Conservation (phyloP, 1,140 invertebrate genomes). For the Protaetia brevitarsis region DNA sequence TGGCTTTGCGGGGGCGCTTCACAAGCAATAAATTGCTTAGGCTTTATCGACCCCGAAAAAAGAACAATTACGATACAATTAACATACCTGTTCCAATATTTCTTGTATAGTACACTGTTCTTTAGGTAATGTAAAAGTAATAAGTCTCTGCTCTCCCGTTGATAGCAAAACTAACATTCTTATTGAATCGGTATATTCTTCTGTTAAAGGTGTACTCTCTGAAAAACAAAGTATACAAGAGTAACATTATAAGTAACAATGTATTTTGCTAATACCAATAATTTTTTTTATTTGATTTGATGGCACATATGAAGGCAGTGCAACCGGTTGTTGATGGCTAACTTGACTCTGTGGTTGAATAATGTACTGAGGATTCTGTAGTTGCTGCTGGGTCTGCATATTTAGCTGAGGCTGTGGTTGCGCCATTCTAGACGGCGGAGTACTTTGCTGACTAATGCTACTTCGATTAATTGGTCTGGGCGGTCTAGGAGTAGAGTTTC, state of each 20-base stretch:
- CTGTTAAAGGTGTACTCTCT: constrained; percentile 38
- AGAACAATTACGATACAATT: constrained; percentile 11
- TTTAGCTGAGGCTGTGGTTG: background rate
- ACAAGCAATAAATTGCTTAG: too few species aligned
- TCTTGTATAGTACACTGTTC: constrained; percentile 77
- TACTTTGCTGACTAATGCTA: background rate
- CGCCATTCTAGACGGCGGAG: background rate
- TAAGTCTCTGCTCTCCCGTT: constrained; percentile 71
- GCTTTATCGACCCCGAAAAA: too few species aligned
- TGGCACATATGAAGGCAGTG: constrained; percentile 40
- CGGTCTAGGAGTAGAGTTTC: background rate
- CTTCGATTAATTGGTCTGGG: background rate
- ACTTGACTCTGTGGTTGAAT: constrained; percentile 35
- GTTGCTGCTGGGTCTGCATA: constrained; percentile 21
- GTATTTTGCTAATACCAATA: constrained; percentile 43
- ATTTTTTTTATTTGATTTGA: constrained; percentile 45
- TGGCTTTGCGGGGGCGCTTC: too few species aligned
- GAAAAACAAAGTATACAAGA: background rate
- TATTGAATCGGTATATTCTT: constrained; percentile 51
- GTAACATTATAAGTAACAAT: too few species aligned
- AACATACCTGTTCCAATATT: constrained; percentile 66
- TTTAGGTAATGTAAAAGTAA: constrained; percentile 73
- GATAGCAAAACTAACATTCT: constrained; percentile 72
- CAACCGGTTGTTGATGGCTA: constrained; percentile 30
- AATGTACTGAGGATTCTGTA: constrained; percentile 28